Evolutionary conservation across 1,140 invertebrate species (phyloP), one percentile per base, ranked within the genome.

Genomic region (Zaprionus ornatus): DNA sequence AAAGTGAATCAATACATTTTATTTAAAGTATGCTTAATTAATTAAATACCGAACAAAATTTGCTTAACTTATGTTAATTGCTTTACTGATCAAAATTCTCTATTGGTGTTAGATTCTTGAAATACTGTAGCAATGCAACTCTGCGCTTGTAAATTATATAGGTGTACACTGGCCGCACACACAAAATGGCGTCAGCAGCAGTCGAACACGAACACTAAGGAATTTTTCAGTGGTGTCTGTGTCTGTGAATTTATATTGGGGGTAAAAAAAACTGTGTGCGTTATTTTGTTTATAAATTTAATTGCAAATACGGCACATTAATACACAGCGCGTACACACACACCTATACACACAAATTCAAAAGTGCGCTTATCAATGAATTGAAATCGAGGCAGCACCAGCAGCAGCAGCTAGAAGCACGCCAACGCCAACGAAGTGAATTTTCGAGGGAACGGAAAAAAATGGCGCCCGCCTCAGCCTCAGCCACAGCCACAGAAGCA

Each of bases 341-440:
- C 79, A 85, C 79, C 32, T 54, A 80, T 57, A 63, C 62, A 50
- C 54, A 76, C 73, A 48, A 77, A 72, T 75, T 69, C 29, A 57
- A 68, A 82, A 80, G 71, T 76, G 80, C 86, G 60, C 64, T 87
- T 90, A 87, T 84, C 84, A 84, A 88, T 87, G 84, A 74, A 87
- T 70, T 67, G 52, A 71, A 59, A 74, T 74, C 56, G 56, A 77
- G 56, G 52, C 78, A 59, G 37, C 17, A 50, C 29, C 29, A 65
- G 29, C 29, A 74, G 60, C 65, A 74, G 64, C 64, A 66, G 48
- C 57, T 77, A 69, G 69, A 82, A 70, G 63, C 77, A 76, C 67
- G 94, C 94, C 64, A 94, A 94, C 62, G 93, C 91, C 48, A 91
- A 59, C 70, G 91, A 88, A 91, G 81, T 91, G 70, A 81, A 83